Conservation (phyloP, 2,113 vertebrate species). For the Glaucomys volans region DNA sequence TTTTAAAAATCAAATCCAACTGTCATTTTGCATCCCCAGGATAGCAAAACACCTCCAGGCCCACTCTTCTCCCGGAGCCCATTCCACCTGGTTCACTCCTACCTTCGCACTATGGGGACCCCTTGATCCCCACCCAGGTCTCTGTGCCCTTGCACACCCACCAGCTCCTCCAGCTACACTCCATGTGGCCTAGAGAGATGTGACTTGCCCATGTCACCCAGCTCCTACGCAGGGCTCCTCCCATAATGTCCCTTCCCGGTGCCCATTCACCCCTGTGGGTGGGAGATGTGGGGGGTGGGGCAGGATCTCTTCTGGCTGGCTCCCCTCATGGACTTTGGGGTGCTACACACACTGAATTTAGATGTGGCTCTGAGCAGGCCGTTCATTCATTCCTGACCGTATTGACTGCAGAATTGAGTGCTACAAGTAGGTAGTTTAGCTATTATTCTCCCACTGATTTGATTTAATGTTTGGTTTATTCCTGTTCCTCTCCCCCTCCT, state of each 20-base stretch:
- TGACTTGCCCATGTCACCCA: background rate
- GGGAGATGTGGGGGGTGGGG: background rate
- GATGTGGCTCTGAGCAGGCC: conserved; percentile 84
- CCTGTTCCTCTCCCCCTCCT: conserved; percentile 62
- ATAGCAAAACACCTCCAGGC: background rate
- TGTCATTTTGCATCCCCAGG: background rate
- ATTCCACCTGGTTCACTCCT: too few species aligned
- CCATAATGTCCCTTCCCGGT: fast-evolving
- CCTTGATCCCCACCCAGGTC: background rate
- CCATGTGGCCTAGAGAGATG: background rate
- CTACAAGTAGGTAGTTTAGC: conserved; percentile 88
- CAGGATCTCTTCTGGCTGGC: background rate
- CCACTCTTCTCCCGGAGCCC: too few species aligned
- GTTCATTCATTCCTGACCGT: conserved; percentile 86
- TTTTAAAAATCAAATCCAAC: background rate
- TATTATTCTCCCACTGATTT: conserved; percentile 88
- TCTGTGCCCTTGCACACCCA: background rate
- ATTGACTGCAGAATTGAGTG: conserved; percentile 88
- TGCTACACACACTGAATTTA: conserved; percentile 84
- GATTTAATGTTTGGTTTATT: conserved; percentile 84
- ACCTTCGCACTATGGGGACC: background rate
- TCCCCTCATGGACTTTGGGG: conserved; percentile 37
- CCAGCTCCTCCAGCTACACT: background rate
- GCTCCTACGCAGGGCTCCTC: background rate
- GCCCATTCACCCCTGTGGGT: background rate